A percentile compares a stretch with the other conserved stretches of the same genome.
These are phyloP conservation scores for Phocides pigmalion DNA, from an alignment of 1,140 invertebrate species.

Conservation along the genomic window DNA sequence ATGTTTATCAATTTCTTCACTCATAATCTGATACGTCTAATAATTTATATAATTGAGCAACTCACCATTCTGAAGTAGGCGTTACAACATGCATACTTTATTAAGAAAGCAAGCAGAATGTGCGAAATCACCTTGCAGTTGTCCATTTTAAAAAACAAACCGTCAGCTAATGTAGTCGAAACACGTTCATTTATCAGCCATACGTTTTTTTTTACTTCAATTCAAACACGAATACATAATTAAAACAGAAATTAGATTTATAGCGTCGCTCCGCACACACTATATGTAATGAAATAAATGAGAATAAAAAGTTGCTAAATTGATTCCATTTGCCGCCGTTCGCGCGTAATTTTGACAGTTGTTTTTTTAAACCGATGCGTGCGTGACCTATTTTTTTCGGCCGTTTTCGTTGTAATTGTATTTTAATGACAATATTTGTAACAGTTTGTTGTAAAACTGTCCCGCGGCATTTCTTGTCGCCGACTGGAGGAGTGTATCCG, in stretches of 20 bases:
- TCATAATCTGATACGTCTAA: conserved; percentile 28
- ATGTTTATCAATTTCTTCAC: conserved; percentile 29
- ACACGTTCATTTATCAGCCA: conserved; percentile 20
- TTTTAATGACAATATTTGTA: conserved; percentile 21
- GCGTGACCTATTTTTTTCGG: conserved; percentile 3
- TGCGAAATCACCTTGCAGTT: conserved; percentile 40
- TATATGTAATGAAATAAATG: conserved; percentile 7
- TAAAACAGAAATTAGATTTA: conserved; percentile 30
- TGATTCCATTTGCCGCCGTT: conserved; percentile 23
- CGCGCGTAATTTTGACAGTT: conserved; percentile 39
- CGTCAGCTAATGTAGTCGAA: conserved; percentile 34
- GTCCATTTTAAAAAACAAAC: conserved; percentile 56
- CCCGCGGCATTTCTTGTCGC: conserved; percentile 65
- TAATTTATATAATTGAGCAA: conserved; percentile 46
- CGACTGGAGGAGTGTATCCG: conserved; percentile 71
- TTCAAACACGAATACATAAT: conserved; percentile 37
- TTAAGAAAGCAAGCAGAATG: conserved; percentile 70
- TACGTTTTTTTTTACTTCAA: conserved; percentile 32
- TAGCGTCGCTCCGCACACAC: conserved; percentile 10
- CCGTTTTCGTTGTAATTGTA: neutral
- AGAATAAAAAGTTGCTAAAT: conserved; percentile 15
- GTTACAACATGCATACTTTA: conserved; percentile 59
- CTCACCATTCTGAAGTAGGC: conserved; percentile 75
- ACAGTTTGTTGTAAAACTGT: conserved; percentile 56
- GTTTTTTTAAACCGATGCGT: conserved; percentile 22